Conservation (phyloP, 2,113 vertebrate genomes). For the Hippocampus barbouri region DNA sequence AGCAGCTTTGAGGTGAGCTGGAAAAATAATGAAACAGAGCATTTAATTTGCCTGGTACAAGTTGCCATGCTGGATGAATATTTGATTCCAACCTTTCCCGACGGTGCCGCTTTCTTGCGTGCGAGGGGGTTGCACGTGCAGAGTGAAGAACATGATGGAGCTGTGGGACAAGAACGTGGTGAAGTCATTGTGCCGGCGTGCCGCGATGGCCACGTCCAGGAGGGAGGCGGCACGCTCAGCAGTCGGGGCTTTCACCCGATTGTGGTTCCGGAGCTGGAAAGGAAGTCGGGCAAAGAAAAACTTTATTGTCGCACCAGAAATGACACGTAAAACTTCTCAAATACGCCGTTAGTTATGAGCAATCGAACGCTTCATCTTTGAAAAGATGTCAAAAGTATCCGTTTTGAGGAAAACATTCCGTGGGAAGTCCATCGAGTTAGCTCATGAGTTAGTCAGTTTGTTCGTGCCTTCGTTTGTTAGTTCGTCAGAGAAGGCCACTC, state of each 20-base stretch:
- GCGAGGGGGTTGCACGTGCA: slow-evolving; percentile 92
- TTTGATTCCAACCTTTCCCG: slow-evolving; percentile 78
- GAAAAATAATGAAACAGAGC: slow-evolving; percentile 1
- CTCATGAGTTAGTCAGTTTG: no score
- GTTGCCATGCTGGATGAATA: neutral
- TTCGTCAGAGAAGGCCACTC: no score
- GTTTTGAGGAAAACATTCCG: neutral
- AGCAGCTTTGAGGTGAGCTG: neutral
- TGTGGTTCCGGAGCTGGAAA: slow-evolving; percentile 89
- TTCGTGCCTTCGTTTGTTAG: no score
- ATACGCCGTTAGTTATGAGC: no score
- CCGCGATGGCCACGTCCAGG: slow-evolving; percentile 85
- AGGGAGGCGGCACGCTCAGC: slow-evolving; percentile 92
- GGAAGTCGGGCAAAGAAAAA: neutral
- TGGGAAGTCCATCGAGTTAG: no score
- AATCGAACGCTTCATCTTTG: neutral
- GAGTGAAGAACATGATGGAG: slow-evolving; percentile 96
- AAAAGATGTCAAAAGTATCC: neutral
- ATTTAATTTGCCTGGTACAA: neutral
- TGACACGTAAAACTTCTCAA: neutral
- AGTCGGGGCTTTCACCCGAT: slow-evolving; percentile 85
- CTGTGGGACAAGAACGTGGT: slow-evolving; percentile 73
- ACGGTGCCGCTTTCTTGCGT: slow-evolving; percentile 80
- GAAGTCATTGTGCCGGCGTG: slow-evolving; percentile 73
- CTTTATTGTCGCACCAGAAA: neutral